Percentiles rank a stretch among this genome's conserved stretches.
Evolutionary conservation across 2,113 vertebrate species (phyloP).

Genomic region (Xiphorhynchus elegans): DNA sequence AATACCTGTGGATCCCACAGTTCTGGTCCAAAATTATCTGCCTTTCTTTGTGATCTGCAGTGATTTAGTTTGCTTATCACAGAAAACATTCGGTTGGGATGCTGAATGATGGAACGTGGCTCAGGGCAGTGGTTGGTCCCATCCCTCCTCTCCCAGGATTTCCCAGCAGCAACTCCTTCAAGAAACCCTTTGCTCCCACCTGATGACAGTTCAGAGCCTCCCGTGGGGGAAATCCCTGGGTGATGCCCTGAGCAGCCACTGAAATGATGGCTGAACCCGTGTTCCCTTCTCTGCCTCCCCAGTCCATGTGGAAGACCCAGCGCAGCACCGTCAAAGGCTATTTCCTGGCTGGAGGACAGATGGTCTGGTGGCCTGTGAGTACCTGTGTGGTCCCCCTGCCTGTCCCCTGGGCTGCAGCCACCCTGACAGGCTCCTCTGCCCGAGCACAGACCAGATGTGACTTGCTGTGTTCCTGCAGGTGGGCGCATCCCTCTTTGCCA

Average conservation of each 20-base stretch:
- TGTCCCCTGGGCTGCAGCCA: neutral
- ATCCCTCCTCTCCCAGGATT: neutral
- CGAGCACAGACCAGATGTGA: neutral
- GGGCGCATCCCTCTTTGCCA: constrained; percentile 94
- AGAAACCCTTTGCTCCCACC: rapidly evolving
- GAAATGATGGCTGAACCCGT: neutral
- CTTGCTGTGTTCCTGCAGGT: constrained; percentile 74
- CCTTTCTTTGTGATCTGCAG: rapidly evolving
- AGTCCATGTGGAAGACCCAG: constrained; percentile 96
- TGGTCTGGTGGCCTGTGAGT: constrained; percentile 98
- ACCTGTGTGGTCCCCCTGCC: rapidly evolving
- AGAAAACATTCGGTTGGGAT: neutral
- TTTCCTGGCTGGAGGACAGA: constrained; percentile 93
- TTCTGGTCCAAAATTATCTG: rapidly evolving
- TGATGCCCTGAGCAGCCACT: neutral
- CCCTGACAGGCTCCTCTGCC: neutral
- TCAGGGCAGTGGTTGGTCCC: neutral
- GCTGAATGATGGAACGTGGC: rapidly evolving
- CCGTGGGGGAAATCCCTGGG: rapidly evolving
- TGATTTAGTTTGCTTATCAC: rapidly evolving
- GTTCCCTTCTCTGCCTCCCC: constrained; percentile 6
- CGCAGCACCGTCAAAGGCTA: constrained; percentile 94
- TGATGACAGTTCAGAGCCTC: neutral
- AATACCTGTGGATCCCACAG: rapidly evolving
- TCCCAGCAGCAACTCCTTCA: neutral